These are phyloP conservation scores for Tricholaema leucomelas DNA, from an alignment of 2,113 vertebrate species.

Conservation along the genomic window DNA sequence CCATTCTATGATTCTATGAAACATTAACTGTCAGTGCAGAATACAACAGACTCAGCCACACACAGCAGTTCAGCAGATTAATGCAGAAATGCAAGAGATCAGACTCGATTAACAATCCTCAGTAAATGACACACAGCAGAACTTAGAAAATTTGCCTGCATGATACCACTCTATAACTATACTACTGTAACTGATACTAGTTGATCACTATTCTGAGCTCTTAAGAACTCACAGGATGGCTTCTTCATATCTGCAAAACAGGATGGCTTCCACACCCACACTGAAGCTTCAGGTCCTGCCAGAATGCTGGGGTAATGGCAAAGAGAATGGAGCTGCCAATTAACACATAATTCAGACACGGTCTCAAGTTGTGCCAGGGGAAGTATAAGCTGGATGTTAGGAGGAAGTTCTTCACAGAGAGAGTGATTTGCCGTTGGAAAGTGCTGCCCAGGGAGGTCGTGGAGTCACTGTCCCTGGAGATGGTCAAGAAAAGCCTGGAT, in stretches of 20 bases:
- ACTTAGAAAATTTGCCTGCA: not conserved
- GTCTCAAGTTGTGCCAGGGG: too few species aligned
- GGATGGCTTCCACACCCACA: accelerated
- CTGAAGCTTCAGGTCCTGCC: accelerated
- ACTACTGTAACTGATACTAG: not conserved
- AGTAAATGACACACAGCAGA: not conserved
- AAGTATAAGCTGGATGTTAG: too few species aligned
- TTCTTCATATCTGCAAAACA: not conserved
- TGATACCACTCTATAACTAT: accelerated
- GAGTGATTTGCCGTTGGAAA: too few species aligned
- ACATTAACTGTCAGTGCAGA: not conserved
- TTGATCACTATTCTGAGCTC: not conserved
- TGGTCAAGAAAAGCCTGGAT: too few species aligned
- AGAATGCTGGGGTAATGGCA: not conserved
- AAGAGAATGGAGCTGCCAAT: accelerated
- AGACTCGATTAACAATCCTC: not conserved
- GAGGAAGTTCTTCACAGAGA: too few species aligned
- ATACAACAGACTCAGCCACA: not conserved
- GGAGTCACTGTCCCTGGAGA: too few species aligned
- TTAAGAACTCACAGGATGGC: not conserved
- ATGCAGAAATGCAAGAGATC: not conserved
- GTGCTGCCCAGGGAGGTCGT: too few species aligned
- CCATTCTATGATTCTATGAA: too few species aligned
- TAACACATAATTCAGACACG: not conserved
- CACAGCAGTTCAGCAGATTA: not conserved